Evolutionary conservation across 2,888 invertebrate genomes (phyloP), one percentile per base, ranked within the genome.

Genomic region (Cryptops parisi): DNA sequence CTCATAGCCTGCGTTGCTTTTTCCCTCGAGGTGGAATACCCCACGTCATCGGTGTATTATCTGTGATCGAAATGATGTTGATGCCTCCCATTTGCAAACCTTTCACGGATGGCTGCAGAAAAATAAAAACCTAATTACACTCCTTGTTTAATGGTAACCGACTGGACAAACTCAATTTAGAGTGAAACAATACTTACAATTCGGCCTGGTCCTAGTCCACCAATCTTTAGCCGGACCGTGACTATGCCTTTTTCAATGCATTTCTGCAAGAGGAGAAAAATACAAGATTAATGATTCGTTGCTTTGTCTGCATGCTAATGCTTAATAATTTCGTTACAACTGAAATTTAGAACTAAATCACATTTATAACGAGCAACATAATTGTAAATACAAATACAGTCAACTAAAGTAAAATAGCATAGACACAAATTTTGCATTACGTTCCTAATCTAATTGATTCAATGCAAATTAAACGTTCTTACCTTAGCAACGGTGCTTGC

Each of bases 81-180:
- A 94, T 66, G 15, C 96, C 96, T 48, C 84, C 82, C 82, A 93
- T 85, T 70, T 90, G 82, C 21, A 97, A 69, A 1, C 96, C 96
- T 73, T 94, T 94, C 45, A 97, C 80, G 3, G 91, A 81, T 44
- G 93, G 81, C 91, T 90, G 72, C 57, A 75, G 77, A 17, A 6
- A 56, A 53, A 57, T 48, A 54, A 52, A 22, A n/a, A n/a, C n/a
- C n/a, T 19, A 51, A 39, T 25, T 46, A 15, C 33, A 26, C 17
- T 27, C 33, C 26, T 4, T 2, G 4, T 15, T 40, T 4, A 23
- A 22, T 6, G 1, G n/a, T 24, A 44, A 51, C 21, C 23, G 40
- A 27, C 40, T 15, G 24, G 24, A 26, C 25, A 54, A 53, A 59
- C 60, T 57, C 64, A n/a, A 52, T 43, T 22, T 50, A 26, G 46